Conservation (phyloP, 2,113 vertebrate genomes). For the Marmota monax region DNA sequence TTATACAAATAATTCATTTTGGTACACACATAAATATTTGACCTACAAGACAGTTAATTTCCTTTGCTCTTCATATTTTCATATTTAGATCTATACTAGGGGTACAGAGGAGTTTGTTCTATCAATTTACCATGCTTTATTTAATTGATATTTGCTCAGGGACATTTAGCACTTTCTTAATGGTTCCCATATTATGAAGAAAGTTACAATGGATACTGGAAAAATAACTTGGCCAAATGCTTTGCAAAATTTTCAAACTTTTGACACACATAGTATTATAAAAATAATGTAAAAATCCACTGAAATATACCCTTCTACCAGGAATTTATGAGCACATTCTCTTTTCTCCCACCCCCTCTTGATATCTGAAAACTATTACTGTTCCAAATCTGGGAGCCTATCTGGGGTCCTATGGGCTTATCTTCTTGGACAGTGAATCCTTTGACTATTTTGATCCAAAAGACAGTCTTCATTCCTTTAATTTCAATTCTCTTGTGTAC, state of each 20-base stretch:
- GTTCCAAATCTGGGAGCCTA: background rate
- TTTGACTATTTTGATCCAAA: conserved; percentile 36
- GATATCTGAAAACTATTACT: background rate
- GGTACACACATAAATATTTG: background rate
- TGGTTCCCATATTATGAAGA: background rate
- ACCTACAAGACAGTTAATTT: background rate
- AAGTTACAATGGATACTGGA: background rate
- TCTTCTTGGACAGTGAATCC: background rate
- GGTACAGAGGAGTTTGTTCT: background rate
- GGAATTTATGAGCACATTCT: background rate
- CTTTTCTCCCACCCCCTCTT: background rate
- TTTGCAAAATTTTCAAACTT: conserved; percentile 6
- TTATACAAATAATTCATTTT: background rate
- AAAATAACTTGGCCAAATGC: background rate
- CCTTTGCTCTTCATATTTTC: background rate
- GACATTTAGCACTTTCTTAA: background rate
- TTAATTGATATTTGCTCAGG: background rate
- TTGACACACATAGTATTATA: background rate
- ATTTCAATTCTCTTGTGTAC: background rate
- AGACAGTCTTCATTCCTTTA: background rate
- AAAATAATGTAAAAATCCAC: background rate
- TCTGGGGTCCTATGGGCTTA: background rate
- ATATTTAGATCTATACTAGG: background rate
- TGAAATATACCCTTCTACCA: background rate
- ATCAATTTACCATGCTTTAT: background rate